phyloP scores from a whole-genome alignment of 2,797 vertebrate species.

The Hemibagrus guttatus region DNA sequence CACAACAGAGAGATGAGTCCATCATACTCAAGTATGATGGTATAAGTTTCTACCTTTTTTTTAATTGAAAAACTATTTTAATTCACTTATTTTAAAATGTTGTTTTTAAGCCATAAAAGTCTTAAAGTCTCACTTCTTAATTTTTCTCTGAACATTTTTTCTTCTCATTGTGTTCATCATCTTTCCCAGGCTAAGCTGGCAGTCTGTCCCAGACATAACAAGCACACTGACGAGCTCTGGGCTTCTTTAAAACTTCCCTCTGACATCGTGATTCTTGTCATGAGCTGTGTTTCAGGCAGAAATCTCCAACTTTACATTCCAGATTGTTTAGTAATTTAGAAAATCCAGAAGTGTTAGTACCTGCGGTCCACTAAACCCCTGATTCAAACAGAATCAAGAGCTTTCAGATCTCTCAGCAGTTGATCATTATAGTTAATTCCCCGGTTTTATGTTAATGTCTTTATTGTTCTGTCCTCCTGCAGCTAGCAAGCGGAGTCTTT shows the following conservation, averaged over 20 bases:
- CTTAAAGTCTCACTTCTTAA: no score
- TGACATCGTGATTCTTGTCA: background rate
- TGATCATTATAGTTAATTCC: background rate
- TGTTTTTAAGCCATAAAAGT: no score
- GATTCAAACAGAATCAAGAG: background rate
- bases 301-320: background rate
- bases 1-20: no score
- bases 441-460: background rate
- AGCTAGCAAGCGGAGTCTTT: slow-evolving; percentile 89
- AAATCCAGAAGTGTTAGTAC: background rate
- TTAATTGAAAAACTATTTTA: no score
- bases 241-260: background rate
- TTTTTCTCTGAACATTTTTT: no score
- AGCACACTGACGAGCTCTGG: background rate
- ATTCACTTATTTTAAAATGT: no score
- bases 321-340: background rate
- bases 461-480: slow-evolving; percentile 7
- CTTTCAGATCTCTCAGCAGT: background rate
- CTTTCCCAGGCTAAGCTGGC: no score
- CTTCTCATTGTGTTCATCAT: no score
- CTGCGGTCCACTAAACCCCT: no score
- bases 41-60: no score
- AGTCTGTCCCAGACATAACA: no score
- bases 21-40: no score
- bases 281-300: background rate